Conservation (phyloP, 2,888 invertebrate species). For the Agrilus mali region DNA sequence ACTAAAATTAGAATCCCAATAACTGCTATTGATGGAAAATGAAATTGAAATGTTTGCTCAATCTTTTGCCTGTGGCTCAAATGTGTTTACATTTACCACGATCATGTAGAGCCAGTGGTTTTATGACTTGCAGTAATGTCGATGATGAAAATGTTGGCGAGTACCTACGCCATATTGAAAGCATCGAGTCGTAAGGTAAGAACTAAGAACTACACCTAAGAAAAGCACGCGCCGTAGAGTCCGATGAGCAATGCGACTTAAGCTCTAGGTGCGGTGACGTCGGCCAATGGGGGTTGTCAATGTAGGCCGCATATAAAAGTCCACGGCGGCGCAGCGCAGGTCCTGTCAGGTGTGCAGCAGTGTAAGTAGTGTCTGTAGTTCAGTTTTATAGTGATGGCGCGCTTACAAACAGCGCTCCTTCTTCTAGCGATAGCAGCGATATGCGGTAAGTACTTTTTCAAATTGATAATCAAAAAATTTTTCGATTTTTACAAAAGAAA, state of each 20-base stretch:
- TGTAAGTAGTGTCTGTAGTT: slow-evolving; percentile 21
- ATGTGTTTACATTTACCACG: too few species aligned
- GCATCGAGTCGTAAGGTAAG: not conserved
- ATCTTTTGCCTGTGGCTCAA: too few species aligned
- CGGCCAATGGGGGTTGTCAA: slow-evolving; percentile 30
- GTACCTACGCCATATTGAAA: too few species aligned
- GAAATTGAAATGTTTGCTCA: too few species aligned
- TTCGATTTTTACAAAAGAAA: too few species aligned
- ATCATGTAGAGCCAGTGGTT: too few species aligned
- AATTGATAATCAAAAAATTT: too few species aligned
- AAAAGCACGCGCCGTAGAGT: slow-evolving; percentile 21
- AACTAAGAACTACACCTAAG: slow-evolving; percentile 11
- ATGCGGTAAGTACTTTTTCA: slow-evolving; percentile 27
- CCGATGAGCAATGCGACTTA: slow-evolving; percentile 26
- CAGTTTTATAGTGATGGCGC: slow-evolving; percentile 31
- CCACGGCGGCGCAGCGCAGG: slow-evolving; percentile 27
- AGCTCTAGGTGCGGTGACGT: slow-evolving; percentile 28
- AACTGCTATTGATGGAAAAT: too few species aligned
- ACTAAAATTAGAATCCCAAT: too few species aligned
- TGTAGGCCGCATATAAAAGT: slow-evolving; percentile 36
- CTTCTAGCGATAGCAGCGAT: slow-evolving; percentile 24
- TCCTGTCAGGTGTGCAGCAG: slow-evolving; percentile 32
- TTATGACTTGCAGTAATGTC: too few species aligned
- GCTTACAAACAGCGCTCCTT: slow-evolving; percentile 27
- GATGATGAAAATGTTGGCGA: too few species aligned